Base-by-base conservation (phyloP, 2,888 invertebrate species). In the Dicyrtomina minuta region DNA sequence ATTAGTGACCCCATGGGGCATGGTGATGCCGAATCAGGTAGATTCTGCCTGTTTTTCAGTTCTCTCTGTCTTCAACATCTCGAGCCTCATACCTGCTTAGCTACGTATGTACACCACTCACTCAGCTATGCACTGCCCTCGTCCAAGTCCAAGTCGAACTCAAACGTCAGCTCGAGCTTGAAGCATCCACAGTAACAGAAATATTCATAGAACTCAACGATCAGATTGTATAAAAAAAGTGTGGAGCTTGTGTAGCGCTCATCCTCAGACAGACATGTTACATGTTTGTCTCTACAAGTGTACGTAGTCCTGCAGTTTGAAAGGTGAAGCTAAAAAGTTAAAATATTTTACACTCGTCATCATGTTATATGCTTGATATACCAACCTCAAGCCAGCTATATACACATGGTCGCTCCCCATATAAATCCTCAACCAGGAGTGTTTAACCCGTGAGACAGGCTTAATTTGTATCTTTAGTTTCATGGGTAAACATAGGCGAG, bases 1-100 rank as follows among this genome's bases (percentile, higher is more conserved):
- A 66, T 66, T 66, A 66, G 59, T 66, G 66, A 59, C 66, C 66
- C 66, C 56, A 66, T 66, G 66, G 66, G 66, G 66, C 62, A 56
- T 58, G 56, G 46, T 66, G 59, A 49, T 66, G 59, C 66, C 59
- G 66, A 66, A 66, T 59, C 66, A 66, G 66, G 66, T 66, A 66
- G 59, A 66, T 58, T 59, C 59, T 66, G 49, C 46, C 49, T 59
- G 17, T 66, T 64, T 64, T 51, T 49, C 15, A 51, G 64, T 49
- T 55, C 55, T 55, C 55, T 27, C 55, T 27, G 24, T 55, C 20
- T 20, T 33, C 33, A 33, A 33, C 33, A 8, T 33, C 33, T 33
- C 4, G 3, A 33, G 33, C 33, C 8, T 33, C 33, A 33, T 33
- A 8, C 33, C 33, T 33, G 4, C 33, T 33, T 8, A 8, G 33